These are phyloP conservation scores for Falco berigora DNA, from an alignment of 2,797 vertebrate genomes.

Conservation along the genomic window DNA sequence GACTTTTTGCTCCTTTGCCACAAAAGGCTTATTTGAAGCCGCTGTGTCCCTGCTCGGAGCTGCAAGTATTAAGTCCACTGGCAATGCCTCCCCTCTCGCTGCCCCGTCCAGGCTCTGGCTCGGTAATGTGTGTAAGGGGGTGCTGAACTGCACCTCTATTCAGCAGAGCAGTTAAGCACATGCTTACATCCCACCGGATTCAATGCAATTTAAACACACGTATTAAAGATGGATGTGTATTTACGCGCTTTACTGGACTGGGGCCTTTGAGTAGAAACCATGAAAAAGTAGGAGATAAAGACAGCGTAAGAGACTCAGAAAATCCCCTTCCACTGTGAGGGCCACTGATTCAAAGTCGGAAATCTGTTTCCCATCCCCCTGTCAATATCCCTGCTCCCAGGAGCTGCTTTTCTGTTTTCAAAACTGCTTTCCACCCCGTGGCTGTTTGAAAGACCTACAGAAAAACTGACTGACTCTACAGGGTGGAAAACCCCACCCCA, in stretches of 20 bases:
- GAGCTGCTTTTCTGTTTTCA: neutral
- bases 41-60: neutral
- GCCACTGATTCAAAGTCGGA: neutral
- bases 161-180: neutral
- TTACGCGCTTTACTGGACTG: neutral
- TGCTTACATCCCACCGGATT: neutral
- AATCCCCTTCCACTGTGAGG: neutral
- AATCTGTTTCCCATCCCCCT: neutral
- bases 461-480: neutral
- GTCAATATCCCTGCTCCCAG: neutral
- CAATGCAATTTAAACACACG: neutral
- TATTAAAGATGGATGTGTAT: neutral
- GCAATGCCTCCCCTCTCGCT: neutral
- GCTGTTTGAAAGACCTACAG: neutral
- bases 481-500: neutral
- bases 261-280: neutral
- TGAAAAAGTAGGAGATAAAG: neutral
- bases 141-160: neutral
- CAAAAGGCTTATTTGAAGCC: neutral
- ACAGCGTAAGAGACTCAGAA: neutral
- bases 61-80: neutral
- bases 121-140: neutral
- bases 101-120: neutral
- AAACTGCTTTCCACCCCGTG: neutral
- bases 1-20: neutral